These are phyloP conservation scores for Electrona antarctica DNA, from an alignment of 2,113 vertebrate species.

Conservation along the genomic window DNA sequence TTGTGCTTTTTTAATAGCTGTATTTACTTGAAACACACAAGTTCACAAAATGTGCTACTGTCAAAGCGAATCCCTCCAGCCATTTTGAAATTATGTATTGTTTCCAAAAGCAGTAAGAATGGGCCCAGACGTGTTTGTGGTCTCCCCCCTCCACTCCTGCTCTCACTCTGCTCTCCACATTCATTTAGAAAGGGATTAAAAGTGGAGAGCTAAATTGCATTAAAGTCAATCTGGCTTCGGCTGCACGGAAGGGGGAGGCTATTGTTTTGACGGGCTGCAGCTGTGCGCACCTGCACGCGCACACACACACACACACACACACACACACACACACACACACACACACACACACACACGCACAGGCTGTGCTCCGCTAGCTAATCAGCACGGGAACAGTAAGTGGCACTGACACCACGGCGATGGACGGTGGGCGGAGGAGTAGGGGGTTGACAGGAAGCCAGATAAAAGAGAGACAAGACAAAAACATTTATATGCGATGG, in stretches of 20 bases:
- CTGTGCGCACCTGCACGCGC: slow-evolving; percentile 71
- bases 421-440: slow-evolving; percentile 25
- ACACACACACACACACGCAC: slow-evolving; percentile 31
- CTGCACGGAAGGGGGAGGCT: slow-evolving; percentile 51
- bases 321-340: too few relatives aligned
- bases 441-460: slow-evolving; percentile 8
- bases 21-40: too few relatives aligned
- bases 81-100: too few relatives aligned
- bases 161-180: slow-evolving; percentile 38
- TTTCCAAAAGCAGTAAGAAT: too few relatives aligned
- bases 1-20: too few relatives aligned
- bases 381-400: slow-evolving; percentile 58
- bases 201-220: slow-evolving; percentile 69
- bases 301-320: too few relatives aligned
- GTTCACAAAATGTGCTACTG: too few relatives aligned
- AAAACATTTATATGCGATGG: slow-evolving; percentile 10
- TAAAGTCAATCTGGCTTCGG: slow-evolving; percentile 61
- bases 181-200: slow-evolving; percentile 69
- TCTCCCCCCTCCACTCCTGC: slow-evolving; percentile 3
- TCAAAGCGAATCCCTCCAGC: too few relatives aligned
- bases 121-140: slow-evolving; percentile 18
- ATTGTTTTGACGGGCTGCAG: slow-evolving; percentile 73
- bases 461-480: neutral
- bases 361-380: slow-evolving; percentile 54
- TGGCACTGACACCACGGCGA: slow-evolving; percentile 62